These are phyloP conservation scores for Caenorhabditis remanei DNA, from an alignment of 1,140 invertebrate genomes.

Conservation along the genomic window DNA sequence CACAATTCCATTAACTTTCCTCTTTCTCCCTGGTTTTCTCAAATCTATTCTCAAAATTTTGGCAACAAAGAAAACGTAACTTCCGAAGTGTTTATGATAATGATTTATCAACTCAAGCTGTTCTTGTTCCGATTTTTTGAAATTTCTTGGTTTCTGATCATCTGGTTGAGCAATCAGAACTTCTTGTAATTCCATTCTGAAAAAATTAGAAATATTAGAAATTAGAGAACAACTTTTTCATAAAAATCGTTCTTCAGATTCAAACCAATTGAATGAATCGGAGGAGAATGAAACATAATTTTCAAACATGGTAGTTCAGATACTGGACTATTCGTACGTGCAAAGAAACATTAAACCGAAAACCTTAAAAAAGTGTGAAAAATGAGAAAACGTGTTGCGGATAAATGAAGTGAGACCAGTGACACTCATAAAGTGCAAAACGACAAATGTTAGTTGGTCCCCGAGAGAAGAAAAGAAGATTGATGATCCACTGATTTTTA, in stretches of 20 bases:
- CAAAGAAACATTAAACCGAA: too few species aligned
- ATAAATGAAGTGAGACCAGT: not conserved
- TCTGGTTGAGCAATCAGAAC: not conserved
- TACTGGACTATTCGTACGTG: too few species aligned
- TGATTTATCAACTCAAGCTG: conserved; percentile 24
- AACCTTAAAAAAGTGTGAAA: conserved; percentile 5
- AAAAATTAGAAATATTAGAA: not conserved
- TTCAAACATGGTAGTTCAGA: too few species aligned
- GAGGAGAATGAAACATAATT: too few species aligned
- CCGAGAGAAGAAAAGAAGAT: not conserved
- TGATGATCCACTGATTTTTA: conserved; percentile 10
- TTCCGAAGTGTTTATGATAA: conserved; percentile 14
- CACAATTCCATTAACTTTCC: not conserved
- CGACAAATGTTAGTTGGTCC: conserved; percentile 13
- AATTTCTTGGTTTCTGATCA: not conserved
- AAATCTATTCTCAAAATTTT: conserved; percentile 13
- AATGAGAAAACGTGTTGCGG: not conserved
- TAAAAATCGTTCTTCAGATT: too few species aligned
- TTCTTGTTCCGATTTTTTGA: not conserved
- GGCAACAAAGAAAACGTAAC: not conserved
- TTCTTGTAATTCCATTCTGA: conserved; percentile 47
- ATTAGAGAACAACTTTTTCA: not conserved
- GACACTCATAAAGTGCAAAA: not conserved
- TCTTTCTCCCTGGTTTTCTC: not conserved
- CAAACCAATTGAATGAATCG: too few species aligned